Evolutionary conservation across 2,113 vertebrate species (phyloP).

Genomic region (Seriola rivoliana): DNA sequence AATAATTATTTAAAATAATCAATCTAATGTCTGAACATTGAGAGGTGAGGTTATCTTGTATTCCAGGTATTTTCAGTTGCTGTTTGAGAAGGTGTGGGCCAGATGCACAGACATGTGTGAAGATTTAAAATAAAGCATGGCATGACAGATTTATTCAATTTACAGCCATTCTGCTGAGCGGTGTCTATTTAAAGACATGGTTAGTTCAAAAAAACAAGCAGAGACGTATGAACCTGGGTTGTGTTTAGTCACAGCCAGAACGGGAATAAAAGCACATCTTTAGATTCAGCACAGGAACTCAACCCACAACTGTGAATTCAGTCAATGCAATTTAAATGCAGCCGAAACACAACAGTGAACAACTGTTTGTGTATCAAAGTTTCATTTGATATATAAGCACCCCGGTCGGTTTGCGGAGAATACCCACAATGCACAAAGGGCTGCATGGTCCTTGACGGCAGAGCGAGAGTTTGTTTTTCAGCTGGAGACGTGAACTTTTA

Average conservation of each 20-base stretch:
- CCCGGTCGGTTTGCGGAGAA: constrained; percentile 1
- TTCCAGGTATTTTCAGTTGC: not conserved
- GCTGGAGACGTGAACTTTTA: constrained; percentile 9
- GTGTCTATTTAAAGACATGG: constrained; percentile 19
- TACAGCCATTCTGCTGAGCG: constrained; percentile 1
- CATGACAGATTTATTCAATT: constrained; percentile 40
- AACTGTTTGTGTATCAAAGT: constrained; percentile 13
- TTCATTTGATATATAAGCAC: constrained; percentile 10
- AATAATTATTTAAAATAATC: too few relatives aligned
- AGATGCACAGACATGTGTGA: not conserved
- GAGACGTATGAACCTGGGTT: not conserved
- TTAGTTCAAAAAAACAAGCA: constrained; percentile 1
- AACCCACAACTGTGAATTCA: constrained; percentile 28
- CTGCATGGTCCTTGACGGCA: not conserved
- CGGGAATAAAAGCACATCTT: constrained; percentile 32
- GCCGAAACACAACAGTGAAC: not conserved
- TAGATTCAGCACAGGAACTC: constrained; percentile 31
- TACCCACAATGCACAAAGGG: constrained; percentile 15
- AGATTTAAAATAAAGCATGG: constrained; percentile 18
- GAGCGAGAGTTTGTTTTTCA: constrained; percentile 41
- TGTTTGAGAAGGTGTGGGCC: not conserved
- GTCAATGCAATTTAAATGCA: constrained; percentile 32
- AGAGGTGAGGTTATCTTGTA: not conserved
- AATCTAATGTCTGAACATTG: not conserved
- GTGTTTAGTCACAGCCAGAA: constrained; percentile 22